A percentile compares a stretch with the other conserved stretches of the same genome.
Evolutionary conservation across 1,140 invertebrate genomes (phyloP).

Genomic region (Adoxophyes honmai): DNA sequence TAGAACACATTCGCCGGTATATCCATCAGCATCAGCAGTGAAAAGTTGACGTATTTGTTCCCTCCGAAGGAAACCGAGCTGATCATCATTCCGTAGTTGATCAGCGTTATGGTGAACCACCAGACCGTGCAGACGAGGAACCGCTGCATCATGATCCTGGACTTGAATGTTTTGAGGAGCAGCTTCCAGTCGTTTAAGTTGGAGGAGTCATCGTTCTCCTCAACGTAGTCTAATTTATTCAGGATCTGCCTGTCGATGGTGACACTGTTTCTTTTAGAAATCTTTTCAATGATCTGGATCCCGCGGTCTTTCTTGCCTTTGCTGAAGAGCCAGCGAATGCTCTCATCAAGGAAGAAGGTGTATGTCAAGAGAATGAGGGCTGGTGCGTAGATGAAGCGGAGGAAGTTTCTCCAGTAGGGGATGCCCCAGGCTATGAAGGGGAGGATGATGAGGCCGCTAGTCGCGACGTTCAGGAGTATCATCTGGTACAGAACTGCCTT

Average conservation of each 20-base stretch:
- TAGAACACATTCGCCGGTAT: conserved; percentile 84
- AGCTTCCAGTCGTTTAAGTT: conserved; percentile 41
- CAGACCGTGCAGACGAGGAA: conserved; percentile 82
- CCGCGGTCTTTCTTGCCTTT: conserved; percentile 66
- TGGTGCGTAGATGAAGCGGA: conserved; percentile 61
- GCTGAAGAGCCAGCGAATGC: conserved; percentile 83
- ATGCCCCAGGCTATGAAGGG: conserved; percentile 59
- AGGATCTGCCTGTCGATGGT: conserved; percentile 41
- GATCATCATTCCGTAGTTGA: conserved; percentile 90
- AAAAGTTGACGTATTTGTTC: conserved; percentile 83
- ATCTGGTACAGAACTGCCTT: conserved; percentile 55
- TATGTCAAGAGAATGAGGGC: conserved; percentile 56
- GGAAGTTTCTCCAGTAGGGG: conserved; percentile 61
- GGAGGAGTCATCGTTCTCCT: conserved; percentile 32
- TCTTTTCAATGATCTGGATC: conserved; percentile 52
- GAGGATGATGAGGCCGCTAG: conserved; percentile 54
- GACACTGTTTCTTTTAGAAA: conserved; percentile 50
- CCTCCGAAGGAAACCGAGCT: conserved; percentile 87
- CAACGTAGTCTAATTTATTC: conserved; percentile 45
- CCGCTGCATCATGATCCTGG: conserved; percentile 56
- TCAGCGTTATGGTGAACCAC: conserved; percentile 86
- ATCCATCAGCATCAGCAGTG: conserved; percentile 82
- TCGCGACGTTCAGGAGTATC: conserved; percentile 63
- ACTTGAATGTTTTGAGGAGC: conserved; percentile 56
- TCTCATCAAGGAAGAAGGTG: conserved; percentile 62